Base-by-base conservation (phyloP, 2,113 vertebrate species). In the Antennarius striatus region DNA sequence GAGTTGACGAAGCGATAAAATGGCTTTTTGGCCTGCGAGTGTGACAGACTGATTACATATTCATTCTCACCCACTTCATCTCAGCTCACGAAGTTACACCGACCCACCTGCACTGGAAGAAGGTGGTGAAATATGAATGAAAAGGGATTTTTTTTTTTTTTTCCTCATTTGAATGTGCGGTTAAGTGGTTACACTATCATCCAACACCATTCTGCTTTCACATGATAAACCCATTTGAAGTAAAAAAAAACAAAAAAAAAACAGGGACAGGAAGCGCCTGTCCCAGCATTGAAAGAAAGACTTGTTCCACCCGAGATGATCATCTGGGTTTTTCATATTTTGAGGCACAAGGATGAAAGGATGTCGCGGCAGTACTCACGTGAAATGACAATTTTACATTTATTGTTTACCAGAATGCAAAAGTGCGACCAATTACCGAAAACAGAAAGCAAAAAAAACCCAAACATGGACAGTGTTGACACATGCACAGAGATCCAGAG, bases 91-190 rank as follows among this genome's bases (percentile, higher is more conserved):
- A 77, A 56, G 53, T 56, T 47, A 65, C 13, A 57, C 17, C 0
- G 52, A 52, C 55, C 63, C 48, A 36, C n/a, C 49, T 7, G 32
- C 28, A 43, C 39, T 10, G 39, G 6, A 10, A 10, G 42, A 64
- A 67, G 43, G 14, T 1, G 16, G 72, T 80, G 32, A 77, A 80
- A 78, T 55, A 67, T 75, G 32, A 73, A 72, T 74, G 56, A 49
- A 54, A 77, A 63, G 32, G 1, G 22, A 1, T 22, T 22, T 22
- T 22, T 22, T 22, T 22, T 10, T 5, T 49, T 67, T 50, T 52
- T 56, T 51, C 15, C 5, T 46, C 14, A 29, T 48, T 56, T 17
- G n/a, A 39, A 54, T 46, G 62, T 54, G 46, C 55, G 47, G 22
- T 22, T 22, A 22, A 22, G 22, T 22, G 11, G 11, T 15, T 11